phyloP scores from a whole-genome alignment of 2,113 vertebrate species.

The Aldabrachelys gigantea region DNA sequence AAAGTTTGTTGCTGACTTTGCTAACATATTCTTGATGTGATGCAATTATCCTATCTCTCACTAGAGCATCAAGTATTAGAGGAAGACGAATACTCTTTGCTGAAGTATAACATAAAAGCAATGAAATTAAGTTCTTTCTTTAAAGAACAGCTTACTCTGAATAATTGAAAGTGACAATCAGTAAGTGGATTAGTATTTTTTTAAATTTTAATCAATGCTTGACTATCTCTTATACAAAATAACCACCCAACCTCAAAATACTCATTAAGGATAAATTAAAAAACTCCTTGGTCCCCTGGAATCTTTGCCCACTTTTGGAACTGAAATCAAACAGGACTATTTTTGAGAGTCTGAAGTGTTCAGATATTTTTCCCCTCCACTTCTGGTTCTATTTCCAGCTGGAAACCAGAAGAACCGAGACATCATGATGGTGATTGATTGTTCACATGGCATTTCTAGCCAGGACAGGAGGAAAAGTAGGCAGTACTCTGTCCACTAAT shows the following conservation, averaged over 20 bases:
- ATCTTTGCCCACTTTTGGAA: too few species aligned
- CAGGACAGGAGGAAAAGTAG: background rate
- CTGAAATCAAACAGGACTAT: background rate
- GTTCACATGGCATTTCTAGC: background rate
- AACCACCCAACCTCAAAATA: background rate
- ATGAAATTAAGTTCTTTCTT: background rate
- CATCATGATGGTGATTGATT: background rate
- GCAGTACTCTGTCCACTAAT: background rate
- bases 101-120: slow-evolving; percentile 11
- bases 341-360: background rate
- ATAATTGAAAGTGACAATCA: slow-evolving; percentile 15
- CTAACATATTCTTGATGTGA: background rate
- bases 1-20: slow-evolving; percentile 15
- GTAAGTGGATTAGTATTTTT: background rate
- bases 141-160: background rate
- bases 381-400: background rate
- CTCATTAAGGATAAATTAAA: too few species aligned
- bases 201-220: slow-evolving; percentile 2
- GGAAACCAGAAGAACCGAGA: background rate
- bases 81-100: slow-evolving; percentile 15
- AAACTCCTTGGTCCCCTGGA: too few species aligned
- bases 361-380: background rate
- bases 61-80: slow-evolving; percentile 23
- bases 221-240: background rate
- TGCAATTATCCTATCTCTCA: slow-evolving; percentile 48